A percentile compares a stretch with the other conserved stretches of the same genome.
phyloP scores from a whole-genome alignment of 2,888 invertebrate genomes.

The Cistogaster globosa region DNA sequence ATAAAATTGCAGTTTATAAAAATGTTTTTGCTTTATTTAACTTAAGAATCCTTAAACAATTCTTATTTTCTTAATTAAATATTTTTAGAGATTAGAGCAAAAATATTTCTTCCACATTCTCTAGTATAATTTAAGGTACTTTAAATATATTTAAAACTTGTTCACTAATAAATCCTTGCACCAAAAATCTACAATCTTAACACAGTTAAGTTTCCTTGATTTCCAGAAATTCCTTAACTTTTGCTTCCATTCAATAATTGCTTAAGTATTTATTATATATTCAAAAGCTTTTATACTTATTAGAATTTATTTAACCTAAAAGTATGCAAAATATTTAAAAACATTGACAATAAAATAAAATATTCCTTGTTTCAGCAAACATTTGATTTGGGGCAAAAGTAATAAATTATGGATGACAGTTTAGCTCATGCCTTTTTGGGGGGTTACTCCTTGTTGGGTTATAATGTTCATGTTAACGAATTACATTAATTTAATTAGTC shows the following conservation, averaged over 20 bases:
- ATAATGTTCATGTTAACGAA: slow-evolving; percentile 53
- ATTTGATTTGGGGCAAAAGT: slow-evolving; percentile 14
- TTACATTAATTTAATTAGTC: slow-evolving; percentile 67
- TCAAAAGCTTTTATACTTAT: slow-evolving; percentile 22
- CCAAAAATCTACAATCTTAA: neutral
- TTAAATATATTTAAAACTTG: neutral
- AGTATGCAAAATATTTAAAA: slow-evolving; percentile 46
- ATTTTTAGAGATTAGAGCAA: no score
- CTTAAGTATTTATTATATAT: neutral
- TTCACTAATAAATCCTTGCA: slow-evolving; percentile 33
- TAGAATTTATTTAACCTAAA: slow-evolving; percentile 42
- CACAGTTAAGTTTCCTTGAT: slow-evolving; percentile 28
- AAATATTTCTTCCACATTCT: neutral
- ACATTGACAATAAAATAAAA: slow-evolving; percentile 23
- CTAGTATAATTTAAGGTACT: slow-evolving; percentile 14
- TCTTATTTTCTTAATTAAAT: neutral
- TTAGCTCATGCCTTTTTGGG: neutral
- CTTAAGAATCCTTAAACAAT: neutral
- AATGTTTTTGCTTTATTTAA: no score
- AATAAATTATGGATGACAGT: slow-evolving; percentile 38
- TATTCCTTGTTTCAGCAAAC: neutral
- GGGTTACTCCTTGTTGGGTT: slow-evolving; percentile 21
- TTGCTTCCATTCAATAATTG: no score
- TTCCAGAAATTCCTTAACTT: slow-evolving; percentile 19
- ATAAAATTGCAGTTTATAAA: no score